Conservation (phyloP, 2,888 invertebrate genomes). For the Cantharis nigra region DNA sequence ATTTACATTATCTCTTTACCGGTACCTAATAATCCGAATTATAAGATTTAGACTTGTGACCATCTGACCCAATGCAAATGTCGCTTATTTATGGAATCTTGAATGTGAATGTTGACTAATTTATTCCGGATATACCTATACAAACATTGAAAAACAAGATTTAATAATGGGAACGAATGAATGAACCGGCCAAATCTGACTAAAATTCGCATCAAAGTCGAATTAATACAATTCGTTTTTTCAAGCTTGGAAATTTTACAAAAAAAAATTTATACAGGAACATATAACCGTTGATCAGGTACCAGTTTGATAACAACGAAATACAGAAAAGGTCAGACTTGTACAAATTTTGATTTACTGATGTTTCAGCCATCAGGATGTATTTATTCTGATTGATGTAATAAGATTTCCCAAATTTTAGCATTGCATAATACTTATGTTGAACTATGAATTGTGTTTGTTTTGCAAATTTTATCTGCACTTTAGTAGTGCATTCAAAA, state of each 20-base stretch:
- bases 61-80: conserved; percentile 41
- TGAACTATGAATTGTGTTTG: background rate
- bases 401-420: background rate
- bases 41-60: conserved; percentile 39
- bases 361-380: background rate
- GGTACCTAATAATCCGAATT: conserved; percentile 12
- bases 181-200: background rate
- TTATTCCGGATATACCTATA: conserved; percentile 28
- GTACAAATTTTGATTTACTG: background rate
- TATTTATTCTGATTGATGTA: background rate
- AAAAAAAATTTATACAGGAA: background rate
- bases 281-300: background rate
- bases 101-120: conserved; percentile 22
- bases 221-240: background rate
- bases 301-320: background rate
- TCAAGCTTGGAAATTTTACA: background rate
- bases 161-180: conserved; percentile 19
- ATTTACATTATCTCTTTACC: background rate
- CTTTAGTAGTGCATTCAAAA: background rate
- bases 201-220: background rate
- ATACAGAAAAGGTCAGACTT: background rate
- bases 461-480: background rate
- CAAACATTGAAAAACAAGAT: conserved; percentile 21
- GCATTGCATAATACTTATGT: background rate
- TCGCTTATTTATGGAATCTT: conserved; percentile 22